Conservation (phyloP, 2,797 vertebrate genomes). For the Discoglossus pictus region DNA sequence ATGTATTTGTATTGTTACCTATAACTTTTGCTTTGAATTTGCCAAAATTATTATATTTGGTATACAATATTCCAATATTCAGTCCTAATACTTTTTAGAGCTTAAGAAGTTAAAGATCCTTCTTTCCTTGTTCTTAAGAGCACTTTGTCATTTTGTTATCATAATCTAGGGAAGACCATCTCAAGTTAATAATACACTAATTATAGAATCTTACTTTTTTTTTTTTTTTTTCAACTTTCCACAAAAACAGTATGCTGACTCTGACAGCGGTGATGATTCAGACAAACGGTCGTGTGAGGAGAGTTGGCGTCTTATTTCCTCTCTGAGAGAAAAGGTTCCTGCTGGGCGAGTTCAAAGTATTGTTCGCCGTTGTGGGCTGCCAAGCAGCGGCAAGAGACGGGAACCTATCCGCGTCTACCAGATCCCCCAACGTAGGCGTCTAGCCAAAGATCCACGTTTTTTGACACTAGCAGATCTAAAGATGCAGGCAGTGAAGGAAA, state of each 20-base stretch:
- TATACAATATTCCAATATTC: no score
- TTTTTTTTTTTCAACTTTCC: no score
- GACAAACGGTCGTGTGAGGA: conserved; percentile 91
- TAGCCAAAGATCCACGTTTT: conserved; percentile 81
- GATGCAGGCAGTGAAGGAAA: conserved; percentile 89
- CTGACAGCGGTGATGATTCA: conserved; percentile 85
- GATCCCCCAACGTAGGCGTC: conserved; percentile 84
- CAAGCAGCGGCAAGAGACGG: conserved; percentile 84
- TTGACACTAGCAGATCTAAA: conserved; percentile 83
- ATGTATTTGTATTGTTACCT: no score
- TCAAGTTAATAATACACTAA: no score
- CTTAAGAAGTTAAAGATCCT: no score
- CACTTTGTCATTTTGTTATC: no score
- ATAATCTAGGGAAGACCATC: no score
- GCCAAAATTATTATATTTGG: no score
- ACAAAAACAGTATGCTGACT: conserved; percentile 88
- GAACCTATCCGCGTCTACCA: conserved; percentile 85
- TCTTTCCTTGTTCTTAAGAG: no score
- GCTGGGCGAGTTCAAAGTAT: conserved; percentile 83
- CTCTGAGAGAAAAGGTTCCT: conserved; percentile 84
- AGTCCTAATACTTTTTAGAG: no score
- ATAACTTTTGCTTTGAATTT: no score
- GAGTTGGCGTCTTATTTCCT: conserved; percentile 88
- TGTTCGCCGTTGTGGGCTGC: conserved; percentile 83
- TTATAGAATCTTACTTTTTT: no score